These are phyloP conservation scores for Monodelphis domestica DNA, from an alignment of 2,797 vertebrate species.

Conservation along the genomic window DNA sequence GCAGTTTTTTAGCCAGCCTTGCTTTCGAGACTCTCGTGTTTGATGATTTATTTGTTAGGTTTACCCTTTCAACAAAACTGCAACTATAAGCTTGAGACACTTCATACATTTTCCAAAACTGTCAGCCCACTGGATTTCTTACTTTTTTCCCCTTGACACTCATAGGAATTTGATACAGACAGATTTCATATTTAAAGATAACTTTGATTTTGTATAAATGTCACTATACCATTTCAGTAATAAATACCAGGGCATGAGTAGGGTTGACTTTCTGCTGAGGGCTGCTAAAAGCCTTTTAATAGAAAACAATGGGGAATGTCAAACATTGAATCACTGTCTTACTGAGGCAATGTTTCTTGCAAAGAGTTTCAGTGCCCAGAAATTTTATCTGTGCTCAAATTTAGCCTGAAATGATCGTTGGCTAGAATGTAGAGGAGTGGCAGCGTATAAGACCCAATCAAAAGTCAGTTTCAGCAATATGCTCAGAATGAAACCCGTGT, in stretches of 20 bases:
- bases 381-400: conserved; percentile 68
- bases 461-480: conserved; percentile 27
- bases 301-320: conserved; percentile 76
- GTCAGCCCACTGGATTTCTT: conserved; percentile 32
- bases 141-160: conserved; percentile 23
- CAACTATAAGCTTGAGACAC: conserved; percentile 40
- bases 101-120: conserved; percentile 61
- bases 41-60: conserved; percentile 63
- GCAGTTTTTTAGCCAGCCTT: conserved; percentile 19
- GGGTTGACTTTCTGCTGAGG: conserved; percentile 75
- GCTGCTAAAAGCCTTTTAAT: conserved; percentile 74
- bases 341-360: conserved; percentile 68
- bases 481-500: conserved; percentile 38
- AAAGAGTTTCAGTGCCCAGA: conserved; percentile 62
- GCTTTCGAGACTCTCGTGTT: conserved; percentile 46
- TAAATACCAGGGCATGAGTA: conserved; percentile 43
- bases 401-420: conserved; percentile 53
- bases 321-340: conserved; percentile 54
- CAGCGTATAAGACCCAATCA: background rate
- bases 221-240: conserved; percentile 60
- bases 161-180: conserved; percentile 47
- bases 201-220: conserved; percentile 67
- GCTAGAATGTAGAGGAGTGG: conserved; percentile 52
- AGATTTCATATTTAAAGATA: conserved; percentile 56
- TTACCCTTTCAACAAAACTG: conserved; percentile 55